Evolutionary conservation across 1,140 invertebrate species (phyloP).

Genomic region (Lamellibrachia luymesi): DNA sequence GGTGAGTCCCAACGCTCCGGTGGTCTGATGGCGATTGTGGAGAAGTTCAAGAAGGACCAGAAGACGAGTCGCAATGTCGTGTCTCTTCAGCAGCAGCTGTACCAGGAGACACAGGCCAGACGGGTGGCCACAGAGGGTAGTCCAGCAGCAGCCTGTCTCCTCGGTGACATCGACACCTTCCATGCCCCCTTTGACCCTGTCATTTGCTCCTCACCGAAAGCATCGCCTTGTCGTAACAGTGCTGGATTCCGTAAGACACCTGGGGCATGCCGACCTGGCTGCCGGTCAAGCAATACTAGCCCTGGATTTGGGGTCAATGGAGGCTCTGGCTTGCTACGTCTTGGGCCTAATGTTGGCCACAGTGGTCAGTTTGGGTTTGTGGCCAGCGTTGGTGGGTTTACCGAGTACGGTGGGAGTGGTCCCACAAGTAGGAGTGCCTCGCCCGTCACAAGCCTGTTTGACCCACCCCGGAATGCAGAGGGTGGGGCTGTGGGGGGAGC

Average conservation of each 20-base stretch:
- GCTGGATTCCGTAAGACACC: not conserved
- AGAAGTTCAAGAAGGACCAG: not conserved
- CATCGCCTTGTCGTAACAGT: not conserved
- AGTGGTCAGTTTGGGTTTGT: slow-evolving; percentile 1
- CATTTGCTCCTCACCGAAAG: not conserved
- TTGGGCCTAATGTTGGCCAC: not conserved
- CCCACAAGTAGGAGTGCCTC: not conserved
- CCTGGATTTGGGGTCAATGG: not conserved
- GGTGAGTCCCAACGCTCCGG: not conserved
- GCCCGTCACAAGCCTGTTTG: slow-evolving; percentile 4
- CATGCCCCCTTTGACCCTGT: not conserved
- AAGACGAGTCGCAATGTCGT: slow-evolving; percentile 25
- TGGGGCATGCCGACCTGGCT: not conserved
- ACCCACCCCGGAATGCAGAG: slow-evolving; percentile 13
- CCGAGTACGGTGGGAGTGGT: not conserved
- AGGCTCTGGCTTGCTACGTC: not conserved
- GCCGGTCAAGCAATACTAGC: not conserved
- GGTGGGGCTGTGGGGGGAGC: slow-evolving; percentile 21
- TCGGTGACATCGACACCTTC: not conserved
- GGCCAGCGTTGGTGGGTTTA: not conserved
- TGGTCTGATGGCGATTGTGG: not conserved
- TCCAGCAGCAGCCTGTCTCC: not conserved
- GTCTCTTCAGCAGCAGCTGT: slow-evolving; percentile 43
- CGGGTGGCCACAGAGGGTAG: not conserved
- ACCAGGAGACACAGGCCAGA: slow-evolving; percentile 32